phyloP scores from a whole-genome alignment of 2,888 invertebrate genomes.

The Dimorphilus gyrociliatus region DNA sequence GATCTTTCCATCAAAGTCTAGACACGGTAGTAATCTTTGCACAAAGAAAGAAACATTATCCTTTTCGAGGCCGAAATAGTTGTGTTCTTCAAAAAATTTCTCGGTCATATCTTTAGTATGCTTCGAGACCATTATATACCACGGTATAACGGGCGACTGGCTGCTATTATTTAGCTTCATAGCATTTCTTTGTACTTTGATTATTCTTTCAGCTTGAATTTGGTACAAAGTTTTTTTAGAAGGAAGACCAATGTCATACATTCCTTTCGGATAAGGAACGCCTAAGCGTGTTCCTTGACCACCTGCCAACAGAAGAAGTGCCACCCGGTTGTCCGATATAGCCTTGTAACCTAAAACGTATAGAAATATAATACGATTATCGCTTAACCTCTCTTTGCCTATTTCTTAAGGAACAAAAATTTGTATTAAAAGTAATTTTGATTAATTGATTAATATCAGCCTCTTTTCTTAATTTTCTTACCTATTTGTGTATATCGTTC shows the following conservation, averaged over 20 bases:
- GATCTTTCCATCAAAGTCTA: slow-evolving; percentile 80
- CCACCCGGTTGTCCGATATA: slow-evolving; percentile 41
- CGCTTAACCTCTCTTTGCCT: no score
- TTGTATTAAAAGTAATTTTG: no score
- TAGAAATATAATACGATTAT: no score
- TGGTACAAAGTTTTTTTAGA: slow-evolving; percentile 78
- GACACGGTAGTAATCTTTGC: slow-evolving; percentile 83
- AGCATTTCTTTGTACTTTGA: slow-evolving; percentile 59
- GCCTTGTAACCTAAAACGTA: slow-evolving; percentile 33
- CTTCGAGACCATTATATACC: slow-evolving; percentile 96
- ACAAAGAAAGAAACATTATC: slow-evolving; percentile 71
- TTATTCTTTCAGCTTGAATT: slow-evolving; percentile 83
- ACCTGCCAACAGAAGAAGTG: slow-evolving; percentile 80
- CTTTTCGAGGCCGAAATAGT: slow-evolving; percentile 67
- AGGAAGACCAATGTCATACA: slow-evolving; percentile 79
- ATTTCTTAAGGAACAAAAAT: no score
- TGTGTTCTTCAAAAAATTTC: slow-evolving; percentile 58
- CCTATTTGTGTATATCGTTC: no score
- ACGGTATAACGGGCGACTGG: no score
- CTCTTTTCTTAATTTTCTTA: no score
- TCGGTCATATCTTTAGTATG: slow-evolving; percentile 70
- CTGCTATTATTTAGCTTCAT: slow-evolving; percentile 48
- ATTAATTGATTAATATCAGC: no score
- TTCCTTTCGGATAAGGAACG: slow-evolving; percentile 86
- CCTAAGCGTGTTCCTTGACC: slow-evolving; percentile 95